Conservation (phyloP, 2,888 invertebrate species). For the Rhagophthalmus giganteus region DNA sequence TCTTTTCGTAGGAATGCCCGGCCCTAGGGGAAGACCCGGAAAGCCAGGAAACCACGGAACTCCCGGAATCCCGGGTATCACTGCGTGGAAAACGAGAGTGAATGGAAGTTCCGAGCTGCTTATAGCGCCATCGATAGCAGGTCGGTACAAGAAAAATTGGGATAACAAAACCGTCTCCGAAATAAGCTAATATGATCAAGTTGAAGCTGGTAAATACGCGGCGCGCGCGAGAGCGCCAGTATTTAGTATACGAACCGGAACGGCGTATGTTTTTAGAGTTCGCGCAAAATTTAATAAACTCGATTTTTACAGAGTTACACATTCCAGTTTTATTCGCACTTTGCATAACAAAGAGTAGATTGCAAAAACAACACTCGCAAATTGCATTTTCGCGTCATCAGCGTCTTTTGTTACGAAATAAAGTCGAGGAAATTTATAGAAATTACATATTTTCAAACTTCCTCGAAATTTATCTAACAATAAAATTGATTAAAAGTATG, state of each 20-base stretch:
- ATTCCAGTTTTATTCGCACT: conserved; percentile 12
- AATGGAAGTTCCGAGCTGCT: conserved; percentile 71
- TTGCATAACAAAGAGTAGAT: conserved; percentile 18
- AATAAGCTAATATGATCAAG: conserved; percentile 6
- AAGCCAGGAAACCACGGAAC: conserved; percentile 73
- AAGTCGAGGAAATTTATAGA: not conserved
- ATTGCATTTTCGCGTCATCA: conserved; percentile 12
- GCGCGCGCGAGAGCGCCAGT: no score
- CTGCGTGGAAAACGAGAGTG: conserved; percentile 69
- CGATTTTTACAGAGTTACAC: conserved; percentile 14
- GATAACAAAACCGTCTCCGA: conserved; percentile 1
- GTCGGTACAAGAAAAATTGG: conserved; percentile 53
- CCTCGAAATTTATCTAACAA: not conserved
- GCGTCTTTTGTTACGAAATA: conserved; percentile 9
- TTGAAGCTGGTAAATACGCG: conserved; percentile 2
- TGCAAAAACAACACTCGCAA: conserved; percentile 10
- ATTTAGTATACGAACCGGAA: not conserved
- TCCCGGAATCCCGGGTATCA: conserved; percentile 80
- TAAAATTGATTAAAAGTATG: no score
- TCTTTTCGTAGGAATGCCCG: conserved; percentile 58
- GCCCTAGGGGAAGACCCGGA: conserved; percentile 73
- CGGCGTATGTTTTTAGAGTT: conserved; percentile 10
- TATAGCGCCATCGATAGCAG: conserved; percentile 84
- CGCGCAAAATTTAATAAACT: conserved; percentile 11
- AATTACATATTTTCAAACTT: not conserved